Conservation (phyloP, 2,888 invertebrate genomes). For the Pemphredon lugubris region DNA sequence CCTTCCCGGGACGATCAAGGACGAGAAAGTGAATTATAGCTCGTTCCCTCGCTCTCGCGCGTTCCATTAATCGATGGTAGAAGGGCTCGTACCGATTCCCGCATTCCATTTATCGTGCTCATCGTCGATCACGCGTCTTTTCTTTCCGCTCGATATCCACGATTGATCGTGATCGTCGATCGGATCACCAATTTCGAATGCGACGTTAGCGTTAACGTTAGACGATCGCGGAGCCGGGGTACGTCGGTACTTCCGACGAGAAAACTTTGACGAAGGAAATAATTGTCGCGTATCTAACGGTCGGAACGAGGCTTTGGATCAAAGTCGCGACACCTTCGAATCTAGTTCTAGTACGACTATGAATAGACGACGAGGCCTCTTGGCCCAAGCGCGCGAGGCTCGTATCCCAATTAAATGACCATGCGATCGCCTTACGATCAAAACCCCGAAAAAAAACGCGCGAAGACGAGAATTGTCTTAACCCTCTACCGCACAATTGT, state of each 20-base stretch:
- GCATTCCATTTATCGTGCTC: background rate
- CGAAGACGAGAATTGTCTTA: too few species aligned
- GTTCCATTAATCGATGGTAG: slow-evolving; percentile 38
- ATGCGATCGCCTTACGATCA: slow-evolving; percentile 64
- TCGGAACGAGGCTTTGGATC: slow-evolving; percentile 75
- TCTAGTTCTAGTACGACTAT: slow-evolving; percentile 80
- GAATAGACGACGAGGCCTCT: slow-evolving; percentile 78
- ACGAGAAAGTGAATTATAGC: slow-evolving; percentile 71
- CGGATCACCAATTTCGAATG: too few species aligned
- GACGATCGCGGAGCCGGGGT: too few species aligned
- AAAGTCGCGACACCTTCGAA: slow-evolving; percentile 75
- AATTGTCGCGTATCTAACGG: slow-evolving; percentile 30
- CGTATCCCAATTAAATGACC: slow-evolving; percentile 67
- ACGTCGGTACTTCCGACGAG: too few species aligned
- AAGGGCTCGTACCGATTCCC: slow-evolving; percentile 45
- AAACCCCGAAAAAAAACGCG: background rate
- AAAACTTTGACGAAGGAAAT: slow-evolving; percentile 25
- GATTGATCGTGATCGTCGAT: slow-evolving; percentile 8
- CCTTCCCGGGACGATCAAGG: slow-evolving; percentile 68
- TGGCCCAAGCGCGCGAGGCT: slow-evolving; percentile 71
- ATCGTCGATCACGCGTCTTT: background rate
- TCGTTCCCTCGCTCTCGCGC: slow-evolving; percentile 37
- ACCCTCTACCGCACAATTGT: too few species aligned
- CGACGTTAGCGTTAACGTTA: too few species aligned
- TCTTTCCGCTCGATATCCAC: background rate